Evolutionary conservation across 2,113 vertebrate genomes (phyloP).

Genomic region (Xenotilapia longispinis): DNA sequence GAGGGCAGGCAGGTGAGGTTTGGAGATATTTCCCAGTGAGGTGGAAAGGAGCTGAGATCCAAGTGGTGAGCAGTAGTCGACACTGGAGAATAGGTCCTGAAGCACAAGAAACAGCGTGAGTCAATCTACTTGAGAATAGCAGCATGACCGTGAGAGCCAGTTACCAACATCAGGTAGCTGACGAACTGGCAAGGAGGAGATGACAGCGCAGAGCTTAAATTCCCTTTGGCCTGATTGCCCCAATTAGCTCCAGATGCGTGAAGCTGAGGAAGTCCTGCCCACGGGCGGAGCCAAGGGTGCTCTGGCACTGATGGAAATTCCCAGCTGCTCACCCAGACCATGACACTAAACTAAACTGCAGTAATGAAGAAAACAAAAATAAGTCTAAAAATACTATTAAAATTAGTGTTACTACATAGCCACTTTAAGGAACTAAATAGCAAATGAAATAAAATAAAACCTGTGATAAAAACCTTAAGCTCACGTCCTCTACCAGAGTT

Average conservation of each 20-base stretch:
- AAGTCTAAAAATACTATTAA: neutral
- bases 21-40: neutral
- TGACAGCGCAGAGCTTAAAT: no score
- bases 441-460: neutral
- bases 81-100: neutral
- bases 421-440: neutral
- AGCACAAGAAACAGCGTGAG: fast-evolving
- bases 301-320: neutral
- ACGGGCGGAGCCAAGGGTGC: neutral
- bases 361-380: neutral
- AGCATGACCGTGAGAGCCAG: fast-evolving
- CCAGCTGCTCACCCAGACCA: neutral
- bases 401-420: neutral
- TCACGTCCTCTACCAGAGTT: neutral
- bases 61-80: neutral
- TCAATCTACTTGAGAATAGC: no score
- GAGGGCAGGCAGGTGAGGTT: no score
- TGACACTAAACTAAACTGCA: neutral
- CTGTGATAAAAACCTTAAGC: neutral
- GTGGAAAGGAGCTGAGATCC: fast-evolving
- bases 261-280: neutral
- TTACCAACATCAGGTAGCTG: no score
- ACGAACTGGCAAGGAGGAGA: no score
- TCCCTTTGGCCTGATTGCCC: neutral
- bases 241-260: neutral